Evolutionary conservation across 2,113 vertebrate species (phyloP), one percentile per base, ranked within the genome.

Genomic region (Leptodactylus fuscus): DNA sequence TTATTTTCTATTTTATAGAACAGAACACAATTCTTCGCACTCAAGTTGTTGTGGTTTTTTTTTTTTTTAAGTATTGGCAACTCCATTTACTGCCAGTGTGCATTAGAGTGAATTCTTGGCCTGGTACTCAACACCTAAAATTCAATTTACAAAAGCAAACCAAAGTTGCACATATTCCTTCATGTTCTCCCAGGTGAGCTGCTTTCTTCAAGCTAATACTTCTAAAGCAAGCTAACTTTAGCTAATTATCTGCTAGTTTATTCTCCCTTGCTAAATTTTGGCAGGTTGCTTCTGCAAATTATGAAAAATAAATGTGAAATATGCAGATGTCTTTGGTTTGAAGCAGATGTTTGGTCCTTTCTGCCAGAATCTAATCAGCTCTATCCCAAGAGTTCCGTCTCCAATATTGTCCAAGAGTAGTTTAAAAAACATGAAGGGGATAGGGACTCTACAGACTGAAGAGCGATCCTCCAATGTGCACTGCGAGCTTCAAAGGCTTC

Each of bases 261-360:
- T 94, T 95, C 94, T 96, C 95, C 95, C 95, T 95, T 92, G 93
- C 94, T 94, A 94, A 92, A 95, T 95, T 95, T 95, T 98, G 97
- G 96, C 97, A 97, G 96, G 95, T 97, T 97, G 96, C 91, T 91
- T 95, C 94, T 96, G 96, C 98, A 97, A 98, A 98, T 99, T 98
- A 98, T 98, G 96, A 97, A 99, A 97, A 97, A 97, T 97, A 98
- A 98, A 97, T 97, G 95, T 97, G 96, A 98, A 96, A 97, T 98
- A 98, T 98, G 97, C 97, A 99, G 97, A 98, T 99, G 97, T 96
- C 97, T 98, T 97, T 99, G 97, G 97, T 98, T 97, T 97, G 96
- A 97, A 98, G 96, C 97, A 99, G 97, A 97, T 99, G 97, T 97
- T 98, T 95, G 93, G 95, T 95, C 92, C 87, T 87, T 93, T 91